Conservation (phyloP, 2,113 vertebrate species). For the Eudorcas thomsonii region DNA sequence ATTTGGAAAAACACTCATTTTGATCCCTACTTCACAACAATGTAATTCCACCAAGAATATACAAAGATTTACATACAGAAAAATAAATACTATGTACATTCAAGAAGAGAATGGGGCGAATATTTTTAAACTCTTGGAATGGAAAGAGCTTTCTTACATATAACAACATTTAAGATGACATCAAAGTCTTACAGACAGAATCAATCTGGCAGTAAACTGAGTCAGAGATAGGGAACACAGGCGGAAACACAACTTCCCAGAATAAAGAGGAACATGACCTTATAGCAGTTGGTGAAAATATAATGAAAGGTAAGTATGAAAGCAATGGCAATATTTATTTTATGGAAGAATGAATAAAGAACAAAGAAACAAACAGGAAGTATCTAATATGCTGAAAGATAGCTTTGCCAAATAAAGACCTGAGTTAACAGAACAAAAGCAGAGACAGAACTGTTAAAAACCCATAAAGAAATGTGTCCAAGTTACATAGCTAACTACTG, state of each 20-base stretch:
- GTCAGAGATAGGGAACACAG: background rate
- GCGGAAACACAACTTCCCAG: background rate
- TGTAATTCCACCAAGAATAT: background rate
- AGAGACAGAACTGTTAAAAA: background rate
- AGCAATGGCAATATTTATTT: background rate
- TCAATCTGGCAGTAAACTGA: background rate
- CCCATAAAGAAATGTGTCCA: background rate
- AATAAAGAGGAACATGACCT: background rate
- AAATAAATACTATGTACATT: background rate
- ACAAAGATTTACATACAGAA: background rate
- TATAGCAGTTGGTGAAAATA: background rate
- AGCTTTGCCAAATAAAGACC: background rate
- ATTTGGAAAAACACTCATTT: background rate
- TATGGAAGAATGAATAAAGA: background rate
- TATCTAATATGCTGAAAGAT: background rate
- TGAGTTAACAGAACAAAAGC: background rate
- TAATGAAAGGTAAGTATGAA: background rate
- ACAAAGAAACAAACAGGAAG: constrained; percentile 21
- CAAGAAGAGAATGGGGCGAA: background rate
- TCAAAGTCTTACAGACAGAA: background rate
- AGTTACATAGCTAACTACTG: background rate
- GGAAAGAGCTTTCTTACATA: background rate
- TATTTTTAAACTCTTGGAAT: background rate
- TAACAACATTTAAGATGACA: background rate
- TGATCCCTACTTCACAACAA: background rate